Evolutionary conservation across 1,140 invertebrate genomes (phyloP), one percentile per base, ranked within the genome.

Genomic region (Galendromus occidentalis): DNA sequence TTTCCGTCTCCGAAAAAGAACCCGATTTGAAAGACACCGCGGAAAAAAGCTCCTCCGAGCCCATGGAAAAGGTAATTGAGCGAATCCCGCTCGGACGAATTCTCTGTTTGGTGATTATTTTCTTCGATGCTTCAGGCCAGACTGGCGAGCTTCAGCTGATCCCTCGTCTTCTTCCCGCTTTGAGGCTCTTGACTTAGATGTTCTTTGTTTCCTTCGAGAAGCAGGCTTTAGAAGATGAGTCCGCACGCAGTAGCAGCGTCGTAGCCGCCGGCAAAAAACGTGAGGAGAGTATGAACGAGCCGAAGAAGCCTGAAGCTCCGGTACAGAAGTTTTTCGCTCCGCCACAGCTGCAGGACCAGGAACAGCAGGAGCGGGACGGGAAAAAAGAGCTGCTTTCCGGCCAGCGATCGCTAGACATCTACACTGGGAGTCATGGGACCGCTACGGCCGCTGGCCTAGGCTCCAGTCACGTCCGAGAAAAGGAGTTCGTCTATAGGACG

Each of bases 401-500:
- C 51, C 25, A 59, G 33, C 51, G 51, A 29, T 59, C 51, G 51
- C 22, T 59, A 14, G 51, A 59, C 22, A 33, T 33, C 14, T 59
- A 29, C 51, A 25, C 25, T 29, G 17, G 25, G 22, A 25, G 51
- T 33, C 51, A 59, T 59, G 51, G 51, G 51, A 59, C 51, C 14
- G 51, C 51, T 59, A 25, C 22, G 33, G 51, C 51, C 51, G 51
- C 14, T 14, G 33, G 51, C 51, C 51, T 59, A 59, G 33, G 51
- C 33, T 59, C 22, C 14, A 33, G 25, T 17, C 51, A 59, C 33
- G 51, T 25, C 33, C 51, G 51, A 25, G 51, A 59, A 22, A 59
- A 59, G 51, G 51, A 59, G 51, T 14, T 59, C 25, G 51, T 59
- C 14, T 59, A 59, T 59, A 59, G 51, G 51, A 59, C 51, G 22